A percentile compares a stretch with the other conserved stretches of the same genome.
Conservation (phyloP, 37 sponge, comb jelly and placozoan species). For the Spongia lamella region DNA sequence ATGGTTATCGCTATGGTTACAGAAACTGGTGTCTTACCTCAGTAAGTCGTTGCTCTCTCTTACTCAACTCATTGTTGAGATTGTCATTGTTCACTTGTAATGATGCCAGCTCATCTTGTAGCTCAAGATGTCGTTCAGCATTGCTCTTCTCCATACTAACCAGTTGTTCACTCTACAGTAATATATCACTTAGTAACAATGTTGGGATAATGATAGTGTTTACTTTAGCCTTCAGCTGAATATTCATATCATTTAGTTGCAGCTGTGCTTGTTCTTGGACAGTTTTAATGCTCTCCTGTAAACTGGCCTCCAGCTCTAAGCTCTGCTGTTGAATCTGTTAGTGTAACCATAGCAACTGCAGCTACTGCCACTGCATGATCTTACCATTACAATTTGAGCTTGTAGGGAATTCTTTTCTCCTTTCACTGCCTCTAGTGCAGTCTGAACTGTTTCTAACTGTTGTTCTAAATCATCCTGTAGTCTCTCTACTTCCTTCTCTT, state of each 20-base stretch:
- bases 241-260: conserved; percentile 38
- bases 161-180: not conserved
- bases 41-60: not conserved
- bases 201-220: not conserved
- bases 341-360: not conserved
- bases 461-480: conserved; percentile 17
- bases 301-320: conserved; percentile 11
- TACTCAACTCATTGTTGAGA: no score
- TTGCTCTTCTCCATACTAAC: not conserved
- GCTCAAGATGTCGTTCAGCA: not conserved
- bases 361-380: conserved; percentile 6
- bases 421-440: not conserved
- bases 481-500: conserved; percentile 7
- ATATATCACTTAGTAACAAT: not conserved
- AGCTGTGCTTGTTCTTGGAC: conserved; percentile 50
- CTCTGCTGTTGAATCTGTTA: not conserved
- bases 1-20: not conserved
- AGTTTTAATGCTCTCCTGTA: conserved; percentile 45
- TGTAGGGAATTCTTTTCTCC: no score
- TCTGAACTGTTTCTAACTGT: conserved; percentile 22
- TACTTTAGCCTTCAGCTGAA: conserved; percentile 47
- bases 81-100: no score
- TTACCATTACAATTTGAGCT: no score
- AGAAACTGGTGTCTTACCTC: not conserved
- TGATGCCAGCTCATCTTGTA: not conserved